Conservation (phyloP, 2,888 invertebrate species). For the Caenorhabditis sp. region DNA sequence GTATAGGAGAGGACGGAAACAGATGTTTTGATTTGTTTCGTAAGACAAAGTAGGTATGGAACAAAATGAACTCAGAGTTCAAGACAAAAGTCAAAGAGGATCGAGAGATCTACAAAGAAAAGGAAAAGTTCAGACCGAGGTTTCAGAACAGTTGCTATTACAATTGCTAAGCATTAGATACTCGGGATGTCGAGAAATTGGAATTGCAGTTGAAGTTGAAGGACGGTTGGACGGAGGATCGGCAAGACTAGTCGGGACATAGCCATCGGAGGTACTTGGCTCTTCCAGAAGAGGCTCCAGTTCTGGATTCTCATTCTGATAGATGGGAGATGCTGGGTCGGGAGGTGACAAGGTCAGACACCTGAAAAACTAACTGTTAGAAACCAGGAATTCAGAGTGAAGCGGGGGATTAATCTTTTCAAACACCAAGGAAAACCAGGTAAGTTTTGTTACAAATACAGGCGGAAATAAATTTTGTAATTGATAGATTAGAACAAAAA, state of each 20-base stretch:
- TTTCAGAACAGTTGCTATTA: constrained; percentile 26
- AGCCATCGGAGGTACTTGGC: not conserved
- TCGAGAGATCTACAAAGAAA: constrained; percentile 13
- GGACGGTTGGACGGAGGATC: constrained; percentile 14
- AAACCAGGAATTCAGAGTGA: too few relatives aligned
- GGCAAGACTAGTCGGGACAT: constrained; percentile 22
- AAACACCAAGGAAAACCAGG: not conserved
- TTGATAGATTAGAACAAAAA: too few relatives aligned
- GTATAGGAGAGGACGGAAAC: constrained; percentile 25
- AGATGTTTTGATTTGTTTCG: constrained; percentile 21
- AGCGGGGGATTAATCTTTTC: too few relatives aligned
- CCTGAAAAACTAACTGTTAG: constrained; percentile 28
- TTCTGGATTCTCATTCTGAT: constrained; percentile 35
- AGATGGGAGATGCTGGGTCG: constrained; percentile 47
- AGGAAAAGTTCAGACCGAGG: too few relatives aligned
- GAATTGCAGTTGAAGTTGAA: constrained; percentile 43
- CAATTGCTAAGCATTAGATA: constrained; percentile 22
- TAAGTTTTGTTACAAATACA: constrained; percentile 1
- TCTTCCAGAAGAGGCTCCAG: not conserved
- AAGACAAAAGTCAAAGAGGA: constrained; percentile 9
- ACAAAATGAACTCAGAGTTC: too few relatives aligned
- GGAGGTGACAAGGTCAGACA: constrained; percentile 54
- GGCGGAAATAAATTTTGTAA: too few relatives aligned
- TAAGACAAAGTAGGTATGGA: constrained; percentile 15
- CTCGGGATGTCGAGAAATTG: constrained; percentile 3